These are phyloP conservation scores for Dendrocincla fuliginosa DNA, from an alignment of 2,797 vertebrate genomes.

Conservation along the genomic window DNA sequence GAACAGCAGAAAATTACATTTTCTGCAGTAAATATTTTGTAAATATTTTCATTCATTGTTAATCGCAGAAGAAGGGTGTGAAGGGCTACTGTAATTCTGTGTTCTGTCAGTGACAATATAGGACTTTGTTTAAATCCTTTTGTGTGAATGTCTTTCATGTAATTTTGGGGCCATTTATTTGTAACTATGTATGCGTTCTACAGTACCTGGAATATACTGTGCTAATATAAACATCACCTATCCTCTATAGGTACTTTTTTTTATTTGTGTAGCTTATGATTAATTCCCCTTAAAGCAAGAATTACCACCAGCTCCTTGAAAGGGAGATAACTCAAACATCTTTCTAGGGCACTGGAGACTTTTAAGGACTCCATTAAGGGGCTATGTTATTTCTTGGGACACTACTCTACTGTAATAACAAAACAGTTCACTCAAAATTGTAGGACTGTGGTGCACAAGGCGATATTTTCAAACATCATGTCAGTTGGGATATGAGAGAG, in stretches of 20 bases:
- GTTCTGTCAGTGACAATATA: not conserved
- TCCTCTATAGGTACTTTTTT: not conserved
- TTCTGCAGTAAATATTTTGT: conserved; percentile 12
- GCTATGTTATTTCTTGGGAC: conserved; percentile 22
- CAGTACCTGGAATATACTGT: not conserved
- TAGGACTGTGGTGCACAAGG: conserved; percentile 11
- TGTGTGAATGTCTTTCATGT: not conserved
- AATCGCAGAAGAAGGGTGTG: conserved; percentile 19
- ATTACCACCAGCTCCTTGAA: not conserved
- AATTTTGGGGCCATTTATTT: not conserved
- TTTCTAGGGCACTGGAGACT: not conserved
- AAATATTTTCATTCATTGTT: conserved; percentile 20
- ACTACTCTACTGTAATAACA: conserved; percentile 6
- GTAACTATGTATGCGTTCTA: not conserved
- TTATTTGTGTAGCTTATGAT: conserved; percentile 8
- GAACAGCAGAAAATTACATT: conserved; percentile 24
- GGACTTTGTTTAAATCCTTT: conserved; percentile 8
- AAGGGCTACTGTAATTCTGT: not conserved
- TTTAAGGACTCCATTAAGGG: conserved; percentile 33
- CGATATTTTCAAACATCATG: not conserved
- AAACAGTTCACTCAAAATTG: conserved; percentile 27
- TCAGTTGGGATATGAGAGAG: not conserved
- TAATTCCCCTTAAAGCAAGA: conserved; percentile 14
- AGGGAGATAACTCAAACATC: not conserved
- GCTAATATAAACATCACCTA: not conserved